Evolutionary conservation across 1,140 invertebrate species (phyloP), one percentile per base, ranked within the genome.

Genomic region (Psilanteris sp.): DNA sequence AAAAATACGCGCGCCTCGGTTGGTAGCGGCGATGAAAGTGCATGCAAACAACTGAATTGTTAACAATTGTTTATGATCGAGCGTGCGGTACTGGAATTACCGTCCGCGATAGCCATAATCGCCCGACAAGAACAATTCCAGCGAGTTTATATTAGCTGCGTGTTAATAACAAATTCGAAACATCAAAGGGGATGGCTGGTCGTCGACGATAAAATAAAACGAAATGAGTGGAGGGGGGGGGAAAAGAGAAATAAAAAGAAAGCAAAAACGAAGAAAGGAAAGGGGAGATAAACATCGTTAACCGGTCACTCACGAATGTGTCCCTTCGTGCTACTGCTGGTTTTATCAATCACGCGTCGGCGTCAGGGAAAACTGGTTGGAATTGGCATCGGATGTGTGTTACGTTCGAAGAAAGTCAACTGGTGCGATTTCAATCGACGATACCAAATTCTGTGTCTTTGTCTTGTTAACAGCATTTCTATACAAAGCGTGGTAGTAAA

Each of bases 251-350:
- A n/a, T n/a, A n/a, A n/a, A n/a, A n/a, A n/a, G n/a, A n/a, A n/a
- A n/a, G n/a, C n/a, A n/a, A n/a, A n/a, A n/a, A n/a, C n/a, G n/a
- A n/a, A n/a, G n/a, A n/a, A n/a, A n/a, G n/a, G 29, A 39, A 54
- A 27, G 61, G 61, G 54, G 26, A 73, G 32, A 67, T 46, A 52
- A 46, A 34, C 50, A 77, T 77, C 36, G 11, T 26, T 34, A 8
- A 20, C 14, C 22, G 5, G 36, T 13, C 8, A 22, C 14, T 50
- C 31, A 54, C 11, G 22, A 73, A 73, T 46, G 39, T 24, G 18
- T 14, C 24, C 18, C 18, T 5, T 20, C 18, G 18, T 5, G 18
- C 18, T n/a, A n/a, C n/a, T n/a, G n/a, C n/a, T n/a, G n/a, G n/a
- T n/a, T n/a, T n/a, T n/a, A n/a, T n/a, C n/a, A n/a, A n/a, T n/a